A percentile compares a stretch with the other conserved stretches of the same genome.
Conservation (phyloP, 2,888 invertebrate species). For the Molorchus minor region DNA sequence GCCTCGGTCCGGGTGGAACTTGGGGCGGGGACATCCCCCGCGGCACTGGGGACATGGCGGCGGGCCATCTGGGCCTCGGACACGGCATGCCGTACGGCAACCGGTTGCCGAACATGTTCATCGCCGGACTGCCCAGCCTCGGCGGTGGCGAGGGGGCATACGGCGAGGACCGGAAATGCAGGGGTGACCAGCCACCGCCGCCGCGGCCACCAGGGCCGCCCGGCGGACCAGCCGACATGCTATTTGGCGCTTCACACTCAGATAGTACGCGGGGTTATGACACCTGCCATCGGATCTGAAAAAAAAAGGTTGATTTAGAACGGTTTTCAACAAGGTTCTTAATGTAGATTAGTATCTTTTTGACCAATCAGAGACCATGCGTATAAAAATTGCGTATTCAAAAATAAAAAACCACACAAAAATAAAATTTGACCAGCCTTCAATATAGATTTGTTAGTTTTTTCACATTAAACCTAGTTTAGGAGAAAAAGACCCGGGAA, state of each 20-base stretch:
- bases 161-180: conserved; percentile 78
- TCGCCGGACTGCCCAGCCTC: conserved; percentile 65
- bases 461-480: too few relatives aligned
- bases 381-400: too few relatives aligned
- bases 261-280: conserved; percentile 19
- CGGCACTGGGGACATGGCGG: conserved; percentile 63
- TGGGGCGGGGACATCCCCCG: conserved; percentile 64
- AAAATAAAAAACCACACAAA: too few relatives aligned
- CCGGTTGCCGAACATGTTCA: conserved; percentile 62
- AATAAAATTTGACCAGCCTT: too few relatives aligned
- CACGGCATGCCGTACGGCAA: conserved; percentile 69
- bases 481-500: too few relatives aligned
- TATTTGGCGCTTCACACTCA: conserved; percentile 27
- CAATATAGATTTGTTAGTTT: too few relatives aligned
- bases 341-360: conserved; percentile 12
- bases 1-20: conserved; percentile 61
- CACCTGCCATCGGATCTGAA: conserved; percentile 49
- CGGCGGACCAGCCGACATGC: conserved; percentile 62
- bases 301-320: conserved; percentile 19
- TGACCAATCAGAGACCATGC: too few relatives aligned
- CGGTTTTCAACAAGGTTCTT: too few relatives aligned
- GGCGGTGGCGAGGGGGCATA: conserved; percentile 81
- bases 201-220: conserved; percentile 51
- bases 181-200: conserved; percentile 68
- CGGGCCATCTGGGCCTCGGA: conserved; percentile 74